Percentiles rank a stretch among this genome's conserved stretches.
phyloP scores from a whole-genome alignment of 1,140 invertebrate species.

The Leptopilina clavipes region DNA sequence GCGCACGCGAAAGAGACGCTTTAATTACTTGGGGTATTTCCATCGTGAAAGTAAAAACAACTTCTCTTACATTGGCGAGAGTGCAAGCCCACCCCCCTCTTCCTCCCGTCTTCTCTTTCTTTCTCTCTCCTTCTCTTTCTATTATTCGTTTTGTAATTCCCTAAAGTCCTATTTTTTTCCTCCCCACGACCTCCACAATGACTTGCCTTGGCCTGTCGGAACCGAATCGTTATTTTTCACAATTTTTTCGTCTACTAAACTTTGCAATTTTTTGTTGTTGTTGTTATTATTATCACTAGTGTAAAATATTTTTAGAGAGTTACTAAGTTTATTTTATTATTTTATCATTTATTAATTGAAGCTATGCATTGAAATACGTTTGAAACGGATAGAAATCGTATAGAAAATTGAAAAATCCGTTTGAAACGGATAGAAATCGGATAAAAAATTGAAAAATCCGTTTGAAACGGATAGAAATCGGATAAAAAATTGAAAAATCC shows the following conservation, averaged over 20 bases:
- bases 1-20: constrained; percentile 13
- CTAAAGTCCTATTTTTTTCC: constrained; percentile 20
- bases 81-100: background rate
- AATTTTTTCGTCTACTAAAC: background rate
- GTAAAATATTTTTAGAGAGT: background rate
- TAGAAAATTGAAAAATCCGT: no score
- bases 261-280: no score
- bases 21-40: constrained; percentile 20
- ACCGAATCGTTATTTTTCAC: background rate
- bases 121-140: background rate
- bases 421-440: no score
- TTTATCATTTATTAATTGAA: no score
- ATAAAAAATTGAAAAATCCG: no score
- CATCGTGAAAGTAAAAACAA: constrained; percentile 21
- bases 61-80: background rate
- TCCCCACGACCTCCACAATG: background rate
- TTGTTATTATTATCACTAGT: background rate
- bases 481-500: no score
- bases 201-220: background rate
- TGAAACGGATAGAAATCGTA: no score
- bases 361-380: no score
- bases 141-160: constrained; percentile 14
- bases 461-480: no score
- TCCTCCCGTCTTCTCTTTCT: no score
- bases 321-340: no score